Evolutionary conservation across 2,113 vertebrate genomes (phyloP).

Genomic region (Actinemys pallida): DNA sequence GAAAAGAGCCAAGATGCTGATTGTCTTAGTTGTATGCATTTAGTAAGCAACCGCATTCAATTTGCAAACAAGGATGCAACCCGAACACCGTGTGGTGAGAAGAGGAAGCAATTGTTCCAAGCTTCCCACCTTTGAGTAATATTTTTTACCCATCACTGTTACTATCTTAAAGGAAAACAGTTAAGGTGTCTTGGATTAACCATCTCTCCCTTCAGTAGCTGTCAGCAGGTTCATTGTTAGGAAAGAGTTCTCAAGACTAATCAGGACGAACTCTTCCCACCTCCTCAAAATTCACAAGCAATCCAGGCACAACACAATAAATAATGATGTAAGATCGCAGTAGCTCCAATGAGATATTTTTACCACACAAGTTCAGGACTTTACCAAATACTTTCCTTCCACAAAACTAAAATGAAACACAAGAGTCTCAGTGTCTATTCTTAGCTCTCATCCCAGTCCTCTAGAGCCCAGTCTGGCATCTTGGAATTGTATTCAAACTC

Average conservation of each 20-base stretch:
- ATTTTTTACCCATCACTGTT: fast-evolving
- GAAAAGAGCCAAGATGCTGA: not conserved
- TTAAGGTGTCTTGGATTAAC: fast-evolving
- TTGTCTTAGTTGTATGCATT: not conserved
- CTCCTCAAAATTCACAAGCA: not conserved
- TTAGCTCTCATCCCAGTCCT: conserved; percentile 87
- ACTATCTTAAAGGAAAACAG: not conserved
- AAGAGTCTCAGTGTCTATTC: fast-evolving
- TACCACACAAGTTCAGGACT: not conserved
- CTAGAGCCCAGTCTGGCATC: conserved; percentile 92
- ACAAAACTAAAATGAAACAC: not conserved
- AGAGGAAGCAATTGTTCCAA: not conserved
- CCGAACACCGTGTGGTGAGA: fast-evolving
- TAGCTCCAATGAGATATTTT: not conserved
- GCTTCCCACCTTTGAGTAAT: fast-evolving
- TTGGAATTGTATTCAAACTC: conserved; percentile 92
- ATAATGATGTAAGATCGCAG: fast-evolving
- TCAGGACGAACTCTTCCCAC: not conserved
- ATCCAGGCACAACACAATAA: not conserved
- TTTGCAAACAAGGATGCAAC: not conserved
- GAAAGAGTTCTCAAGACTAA: not conserved
- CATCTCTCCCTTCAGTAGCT: fast-evolving
- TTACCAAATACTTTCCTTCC: fast-evolving
- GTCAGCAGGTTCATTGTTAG: fast-evolving
- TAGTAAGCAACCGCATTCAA: not conserved